Evolutionary conservation across 2,888 invertebrate genomes (phyloP).

Genomic region (Serripes groenlandicus): DNA sequence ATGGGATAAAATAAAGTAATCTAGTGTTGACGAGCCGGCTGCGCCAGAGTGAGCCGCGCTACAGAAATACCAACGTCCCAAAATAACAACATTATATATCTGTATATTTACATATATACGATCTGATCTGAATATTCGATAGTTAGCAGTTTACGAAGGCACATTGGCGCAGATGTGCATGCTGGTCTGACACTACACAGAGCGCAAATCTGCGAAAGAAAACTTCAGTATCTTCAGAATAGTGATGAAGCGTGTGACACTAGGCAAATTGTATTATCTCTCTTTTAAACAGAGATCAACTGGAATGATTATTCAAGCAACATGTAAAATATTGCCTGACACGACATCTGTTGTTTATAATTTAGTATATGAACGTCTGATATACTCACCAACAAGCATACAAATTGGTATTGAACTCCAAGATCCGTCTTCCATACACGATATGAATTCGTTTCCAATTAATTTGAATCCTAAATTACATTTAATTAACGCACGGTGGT

Average conservation of each 20-base stretch:
- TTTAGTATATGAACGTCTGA: neutral
- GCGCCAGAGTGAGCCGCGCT: neutral
- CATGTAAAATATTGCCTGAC: neutral
- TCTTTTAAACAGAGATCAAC: neutral
- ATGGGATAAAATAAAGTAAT: neutral
- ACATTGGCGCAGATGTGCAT: no score
- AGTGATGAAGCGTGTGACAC: neutral
- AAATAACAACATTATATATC: no score
- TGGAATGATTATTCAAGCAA: neutral
- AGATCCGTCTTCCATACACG: neutral
- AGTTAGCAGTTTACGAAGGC: no score
- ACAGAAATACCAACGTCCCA: neutral
- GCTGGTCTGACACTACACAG: no score
- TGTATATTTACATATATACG: no score
- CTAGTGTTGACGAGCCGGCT: neutral
- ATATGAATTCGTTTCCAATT: neutral
- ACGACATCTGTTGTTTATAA: neutral
- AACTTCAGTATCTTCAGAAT: neutral
- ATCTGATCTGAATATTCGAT: no score
- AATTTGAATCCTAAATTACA: neutral
- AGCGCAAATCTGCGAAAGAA: neutral
- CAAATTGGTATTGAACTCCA: constrained; percentile 2
- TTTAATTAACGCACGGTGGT: neutral
- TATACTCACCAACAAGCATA: neutral
- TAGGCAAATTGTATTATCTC: neutral